phyloP scores from a whole-genome alignment of 2,888 invertebrate species.

The Diaprepes abbreviatus region DNA sequence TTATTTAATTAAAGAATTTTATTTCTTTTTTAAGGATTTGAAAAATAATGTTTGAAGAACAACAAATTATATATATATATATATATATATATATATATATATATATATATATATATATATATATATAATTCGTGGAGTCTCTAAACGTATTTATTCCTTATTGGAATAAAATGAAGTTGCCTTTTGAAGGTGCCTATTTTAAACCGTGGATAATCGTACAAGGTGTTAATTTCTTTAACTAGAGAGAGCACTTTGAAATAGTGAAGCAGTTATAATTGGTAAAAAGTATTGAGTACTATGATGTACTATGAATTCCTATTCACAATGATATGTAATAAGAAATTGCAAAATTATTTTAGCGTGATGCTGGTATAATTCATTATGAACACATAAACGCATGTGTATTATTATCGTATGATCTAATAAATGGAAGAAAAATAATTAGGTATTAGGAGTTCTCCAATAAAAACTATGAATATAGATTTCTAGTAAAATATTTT shows the following conservation, averaged over 20 bases:
- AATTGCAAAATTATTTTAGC: constrained; percentile 4
- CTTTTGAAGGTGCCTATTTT: constrained; percentile 30
- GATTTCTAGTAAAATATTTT: too few relatives aligned
- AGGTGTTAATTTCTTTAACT: constrained; percentile 35
- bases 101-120: too few relatives aligned
- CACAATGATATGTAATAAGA: constrained; percentile 23
- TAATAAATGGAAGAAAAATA: constrained; percentile 3
- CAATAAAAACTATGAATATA: neutral
- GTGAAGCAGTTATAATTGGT: constrained; percentile 21
- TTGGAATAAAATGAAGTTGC: constrained; percentile 21
- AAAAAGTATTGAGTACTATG: constrained; percentile 9
- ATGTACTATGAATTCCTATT: neutral
- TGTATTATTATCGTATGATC: neutral
- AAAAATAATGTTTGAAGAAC: too few relatives aligned
- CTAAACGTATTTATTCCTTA: neutral
- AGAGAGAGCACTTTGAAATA: constrained; percentile 20
- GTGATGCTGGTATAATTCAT: constrained; percentile 30
- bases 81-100: too few relatives aligned
- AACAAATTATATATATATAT: too few relatives aligned
- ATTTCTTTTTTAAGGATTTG: too few relatives aligned
- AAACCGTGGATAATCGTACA: constrained; percentile 18
- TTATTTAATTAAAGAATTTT: too few relatives aligned
- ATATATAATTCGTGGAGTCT: too few relatives aligned
- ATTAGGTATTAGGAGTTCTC: neutral
- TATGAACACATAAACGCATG: neutral